A percentile compares a stretch with the other conserved stretches of the same genome.
phyloP scores from a whole-genome alignment of 1,140 invertebrate species.

The Heterodera schachtii region DNA sequence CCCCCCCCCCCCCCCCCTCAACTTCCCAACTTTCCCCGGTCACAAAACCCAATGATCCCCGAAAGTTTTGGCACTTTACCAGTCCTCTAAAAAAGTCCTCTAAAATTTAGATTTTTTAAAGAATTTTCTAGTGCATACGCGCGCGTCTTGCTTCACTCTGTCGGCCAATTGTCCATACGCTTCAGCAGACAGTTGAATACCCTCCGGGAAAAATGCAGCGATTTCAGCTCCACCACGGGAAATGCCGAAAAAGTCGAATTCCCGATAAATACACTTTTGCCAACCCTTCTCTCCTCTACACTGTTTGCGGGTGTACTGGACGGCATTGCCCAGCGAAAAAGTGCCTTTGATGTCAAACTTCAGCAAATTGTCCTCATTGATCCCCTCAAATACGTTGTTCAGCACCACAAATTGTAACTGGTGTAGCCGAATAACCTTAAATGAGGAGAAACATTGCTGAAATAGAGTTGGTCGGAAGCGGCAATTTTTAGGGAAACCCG shows the following conservation, averaged over 20 bases:
- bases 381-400: background rate
- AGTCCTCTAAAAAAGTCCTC: too few relatives aligned
- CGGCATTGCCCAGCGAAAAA: background rate
- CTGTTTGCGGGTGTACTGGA: background rate
- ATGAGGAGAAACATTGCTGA: too few relatives aligned
- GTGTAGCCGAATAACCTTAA: background rate
- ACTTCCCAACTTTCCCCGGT: too few relatives aligned
- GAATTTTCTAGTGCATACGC: background rate
- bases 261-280: background rate
- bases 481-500: too few relatives aligned
- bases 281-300: too few relatives aligned
- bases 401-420: background rate
- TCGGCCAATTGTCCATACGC: background rate
- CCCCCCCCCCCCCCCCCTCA: too few relatives aligned
- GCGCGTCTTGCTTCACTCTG: background rate
- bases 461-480: too few relatives aligned
- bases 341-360: slow-evolving; percentile 1
- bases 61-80: too few relatives aligned
- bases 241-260: background rate
- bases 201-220: background rate
- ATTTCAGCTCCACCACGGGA: background rate
- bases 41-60: too few relatives aligned
- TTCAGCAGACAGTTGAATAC: background rate
- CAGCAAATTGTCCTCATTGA: background rate
- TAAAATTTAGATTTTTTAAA: too few relatives aligned